phyloP scores from a whole-genome alignment of 2,888 invertebrate species.

The Brenthis ino region DNA sequence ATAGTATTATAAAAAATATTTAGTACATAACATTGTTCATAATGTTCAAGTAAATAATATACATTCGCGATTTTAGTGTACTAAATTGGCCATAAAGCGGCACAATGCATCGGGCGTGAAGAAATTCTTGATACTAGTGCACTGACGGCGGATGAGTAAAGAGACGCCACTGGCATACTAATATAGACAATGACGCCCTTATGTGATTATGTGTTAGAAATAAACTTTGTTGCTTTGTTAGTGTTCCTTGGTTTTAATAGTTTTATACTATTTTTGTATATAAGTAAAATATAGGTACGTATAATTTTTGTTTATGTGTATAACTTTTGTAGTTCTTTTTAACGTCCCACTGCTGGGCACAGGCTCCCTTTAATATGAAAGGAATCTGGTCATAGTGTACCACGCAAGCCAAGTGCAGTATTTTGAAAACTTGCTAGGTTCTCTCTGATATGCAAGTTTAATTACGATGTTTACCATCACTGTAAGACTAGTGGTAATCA shows the following conservation, averaged over 20 bases:
- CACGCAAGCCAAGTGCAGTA: no score
- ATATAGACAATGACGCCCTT: slow-evolving; percentile 43
- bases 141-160: slow-evolving; percentile 64
- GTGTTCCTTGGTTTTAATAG: not conserved
- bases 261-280: not conserved
- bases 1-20: no score
- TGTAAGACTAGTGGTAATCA: no score
- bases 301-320: no score
- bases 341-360: no score
- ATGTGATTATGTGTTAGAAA: slow-evolving; percentile 6
- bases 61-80: slow-evolving; percentile 20
- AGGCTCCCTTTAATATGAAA: no score
- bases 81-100: slow-evolving; percentile 39
- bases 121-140: slow-evolving; percentile 58
- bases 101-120: slow-evolving; percentile 52
- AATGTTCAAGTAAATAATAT: slow-evolving; percentile 4
- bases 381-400: no score
- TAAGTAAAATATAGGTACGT: no score
- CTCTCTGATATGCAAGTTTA: no score
- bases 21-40: not conserved
- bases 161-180: slow-evolving; percentile 63
- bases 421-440: no score
- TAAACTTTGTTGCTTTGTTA: not conserved
- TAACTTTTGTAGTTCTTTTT: no score
- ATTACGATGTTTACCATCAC: no score